phyloP scores from a whole-genome alignment of 2,113 vertebrate species.

The Holacanthus passer region DNA sequence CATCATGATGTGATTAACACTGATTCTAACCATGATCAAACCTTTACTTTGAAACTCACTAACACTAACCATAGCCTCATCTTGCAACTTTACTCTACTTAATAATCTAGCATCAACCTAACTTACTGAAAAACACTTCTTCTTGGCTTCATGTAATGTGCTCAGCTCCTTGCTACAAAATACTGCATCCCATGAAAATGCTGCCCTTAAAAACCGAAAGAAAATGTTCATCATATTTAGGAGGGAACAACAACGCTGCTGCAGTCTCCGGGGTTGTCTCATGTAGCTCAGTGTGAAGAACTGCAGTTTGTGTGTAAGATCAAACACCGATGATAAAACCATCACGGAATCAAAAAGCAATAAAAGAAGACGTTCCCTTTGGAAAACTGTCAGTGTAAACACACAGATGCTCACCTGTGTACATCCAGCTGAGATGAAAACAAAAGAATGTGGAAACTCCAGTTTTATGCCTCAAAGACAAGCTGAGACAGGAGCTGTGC shows the following conservation, averaged over 20 bases:
- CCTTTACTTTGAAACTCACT: background rate
- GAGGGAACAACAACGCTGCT: background rate
- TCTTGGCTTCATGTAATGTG: constrained; percentile 7
- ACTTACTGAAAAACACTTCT: background rate
- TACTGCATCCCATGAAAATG: constrained; percentile 28
- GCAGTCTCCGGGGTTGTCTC: constrained; percentile 31
- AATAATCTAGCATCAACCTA: too few species aligned
- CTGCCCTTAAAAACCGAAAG: constrained; percentile 1
- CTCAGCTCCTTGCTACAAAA: constrained; percentile 44
- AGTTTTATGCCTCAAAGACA: constrained; percentile 39
- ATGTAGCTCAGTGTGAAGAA: constrained; percentile 15
- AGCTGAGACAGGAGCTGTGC: constrained; percentile 47
- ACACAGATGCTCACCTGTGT: constrained; percentile 5
- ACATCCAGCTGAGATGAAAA: constrained; percentile 4
- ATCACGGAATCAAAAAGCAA: background rate
- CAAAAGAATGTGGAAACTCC: constrained; percentile 22
- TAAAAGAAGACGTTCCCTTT: constrained; percentile 45
- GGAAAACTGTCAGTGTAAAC: background rate
- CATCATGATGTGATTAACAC: constrained; percentile 6
- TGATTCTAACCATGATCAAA: background rate
- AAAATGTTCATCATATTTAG: background rate
- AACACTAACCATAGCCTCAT: background rate
- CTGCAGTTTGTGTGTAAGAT: constrained; percentile 9
- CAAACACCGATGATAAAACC: background rate
- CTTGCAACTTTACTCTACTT: background rate